phyloP scores from a whole-genome alignment of 2,113 vertebrate genomes.

The Neodontobutis hainanensis region DNA sequence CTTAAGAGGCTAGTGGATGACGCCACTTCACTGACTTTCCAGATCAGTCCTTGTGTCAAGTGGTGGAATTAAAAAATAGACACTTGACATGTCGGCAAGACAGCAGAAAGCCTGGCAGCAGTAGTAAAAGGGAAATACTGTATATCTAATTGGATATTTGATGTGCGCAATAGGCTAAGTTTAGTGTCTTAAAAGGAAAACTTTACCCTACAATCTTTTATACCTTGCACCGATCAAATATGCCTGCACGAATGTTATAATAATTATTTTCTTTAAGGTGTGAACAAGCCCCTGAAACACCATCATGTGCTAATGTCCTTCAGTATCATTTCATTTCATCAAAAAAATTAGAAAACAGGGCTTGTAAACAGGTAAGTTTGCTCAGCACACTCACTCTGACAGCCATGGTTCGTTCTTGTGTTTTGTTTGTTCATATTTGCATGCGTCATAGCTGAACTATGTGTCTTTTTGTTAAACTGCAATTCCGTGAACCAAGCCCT shows the following conservation, averaged over 20 bases:
- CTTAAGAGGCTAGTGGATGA: neutral
- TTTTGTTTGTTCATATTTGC: conserved; percentile 9
- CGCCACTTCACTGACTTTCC: neutral
- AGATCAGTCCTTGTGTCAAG: neutral
- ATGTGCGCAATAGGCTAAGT: too few relatives aligned
- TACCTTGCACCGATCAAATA: too few relatives aligned
- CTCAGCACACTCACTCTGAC: neutral
- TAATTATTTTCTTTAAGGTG: too few relatives aligned
- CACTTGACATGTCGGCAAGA: neutral
- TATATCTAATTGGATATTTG: too few relatives aligned
- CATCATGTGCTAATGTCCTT: too few relatives aligned
- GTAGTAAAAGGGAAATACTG: too few relatives aligned
- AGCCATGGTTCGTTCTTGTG: conserved; percentile 7
- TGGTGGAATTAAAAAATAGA: neutral
- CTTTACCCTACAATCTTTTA: too few relatives aligned
- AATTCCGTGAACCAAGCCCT: conserved; percentile 80
- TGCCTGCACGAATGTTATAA: too few relatives aligned
- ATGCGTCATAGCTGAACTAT: conserved; percentile 1
- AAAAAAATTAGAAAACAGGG: neutral
- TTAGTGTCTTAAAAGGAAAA: too few relatives aligned
- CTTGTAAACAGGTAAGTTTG: neutral
- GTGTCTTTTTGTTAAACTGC: conserved; percentile 49
- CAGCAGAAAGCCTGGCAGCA: too few relatives aligned
- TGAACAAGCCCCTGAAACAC: too few relatives aligned
- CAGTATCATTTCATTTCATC: neutral